Evolutionary conservation across 2,113 vertebrate genomes (phyloP).

Genomic region (Proteles cristata): DNA sequence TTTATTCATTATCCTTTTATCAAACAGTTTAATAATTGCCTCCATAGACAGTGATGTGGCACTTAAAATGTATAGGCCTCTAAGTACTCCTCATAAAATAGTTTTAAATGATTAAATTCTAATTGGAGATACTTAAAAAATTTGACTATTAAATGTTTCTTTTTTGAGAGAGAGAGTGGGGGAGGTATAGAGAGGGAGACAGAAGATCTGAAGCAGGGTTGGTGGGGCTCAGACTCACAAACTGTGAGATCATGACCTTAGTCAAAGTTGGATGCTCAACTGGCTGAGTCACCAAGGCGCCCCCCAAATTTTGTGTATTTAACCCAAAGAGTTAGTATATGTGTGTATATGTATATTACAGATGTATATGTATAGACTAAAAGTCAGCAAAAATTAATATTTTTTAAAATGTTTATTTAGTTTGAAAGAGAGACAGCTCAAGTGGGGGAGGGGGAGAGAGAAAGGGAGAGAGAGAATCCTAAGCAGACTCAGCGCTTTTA

Average conservation of each 20-base stretch:
- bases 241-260: no score
- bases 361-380: neutral
- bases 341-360: no score
- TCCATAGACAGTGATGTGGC: neutral
- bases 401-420: constrained; percentile 53
- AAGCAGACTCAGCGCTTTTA: no score
- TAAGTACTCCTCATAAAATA: neutral
- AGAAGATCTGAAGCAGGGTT: no score
- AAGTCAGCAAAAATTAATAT: constrained; percentile 65
- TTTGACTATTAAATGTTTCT: neutral
- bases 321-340: constrained; percentile 34
- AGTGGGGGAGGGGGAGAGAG: no score
- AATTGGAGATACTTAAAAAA: neutral
- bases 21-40: neutral
- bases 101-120: constrained; percentile 25
- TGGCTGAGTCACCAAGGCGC: no score
- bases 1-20: constrained; percentile 3
- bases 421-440: no score
- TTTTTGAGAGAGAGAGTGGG: no score
- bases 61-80: neutral
- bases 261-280: no score
- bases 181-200: no score
- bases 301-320: constrained; percentile 14
- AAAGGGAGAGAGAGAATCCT: no score
- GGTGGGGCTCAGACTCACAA: no score